Evolutionary conservation across 2,888 invertebrate species (phyloP), one percentile per base, ranked within the genome.

Genomic region (Aporophyla nigra): DNA sequence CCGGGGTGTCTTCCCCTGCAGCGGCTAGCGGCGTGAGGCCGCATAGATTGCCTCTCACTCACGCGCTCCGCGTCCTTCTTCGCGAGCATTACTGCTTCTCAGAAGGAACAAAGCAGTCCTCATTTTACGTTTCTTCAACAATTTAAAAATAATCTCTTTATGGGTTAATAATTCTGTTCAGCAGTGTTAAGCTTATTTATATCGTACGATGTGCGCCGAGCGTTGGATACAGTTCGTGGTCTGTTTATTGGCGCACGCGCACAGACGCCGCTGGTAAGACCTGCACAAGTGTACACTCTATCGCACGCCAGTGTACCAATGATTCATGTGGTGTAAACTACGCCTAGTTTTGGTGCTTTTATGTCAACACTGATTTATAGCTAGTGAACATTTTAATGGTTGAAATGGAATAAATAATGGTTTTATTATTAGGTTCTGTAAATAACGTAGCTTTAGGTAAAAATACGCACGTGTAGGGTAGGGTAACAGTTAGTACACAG

Each of bases 221-320:
- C 83, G 81, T 74, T 84, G 81, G 78, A 82, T 84, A 80, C 72
- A 86, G 76, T 82, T 86, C 71, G 86, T 82, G 87, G 86, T 88
- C 78, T 88, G 87, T 90, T 91, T 91, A 86, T 89, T 89, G 87
- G 89, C 86, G 78, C 81, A 85, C 71, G 88, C 86, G 78, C 81
- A 85, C 71, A 70, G 78, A 74, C 80, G 81, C 76, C 73, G 80
- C 80, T 62, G 61, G 76, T 83, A 77, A 77, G 63, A 71, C 72
- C 71, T 66, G 78, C 49, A 66, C n/a, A n/a, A n/a, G n/a, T n/a
- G n/a, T n/a, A n/a, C 77, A 82, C 67, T 82, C 80, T 84, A 81
- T 78, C 78, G 86, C 83, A 85, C 69, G 79, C 78, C 78, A 86
- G 80, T 83, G 82, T 82, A 86, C 81, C 67, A 71, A 66, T 82